phyloP scores from a whole-genome alignment of 2,797 vertebrate genomes.

The Thalassophryne amazonica region DNA sequence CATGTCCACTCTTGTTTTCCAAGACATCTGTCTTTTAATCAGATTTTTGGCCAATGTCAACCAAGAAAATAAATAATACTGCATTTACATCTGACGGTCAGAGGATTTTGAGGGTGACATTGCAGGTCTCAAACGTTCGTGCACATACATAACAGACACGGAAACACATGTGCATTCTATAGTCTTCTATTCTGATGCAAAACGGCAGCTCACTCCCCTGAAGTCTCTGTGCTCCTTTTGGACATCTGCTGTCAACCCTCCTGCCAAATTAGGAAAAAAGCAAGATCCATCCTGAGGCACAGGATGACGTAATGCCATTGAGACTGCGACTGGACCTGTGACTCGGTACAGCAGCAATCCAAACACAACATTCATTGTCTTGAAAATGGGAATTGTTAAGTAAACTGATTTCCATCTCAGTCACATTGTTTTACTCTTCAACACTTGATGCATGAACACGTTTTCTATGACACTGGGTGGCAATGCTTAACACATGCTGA shows the following conservation, averaged over 20 bases:
- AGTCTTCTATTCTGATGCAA: conserved; percentile 48
- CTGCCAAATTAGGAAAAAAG: conserved; percentile 43
- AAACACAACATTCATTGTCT: conserved; percentile 3
- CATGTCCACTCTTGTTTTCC: conserved; percentile 53
- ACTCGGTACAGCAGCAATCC: conserved; percentile 18
- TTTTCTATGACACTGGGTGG: background rate
- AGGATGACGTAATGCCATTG: conserved; percentile 66
- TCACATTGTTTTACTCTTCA: background rate
- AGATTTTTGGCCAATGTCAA: conserved; percentile 63
- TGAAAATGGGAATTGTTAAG: background rate
- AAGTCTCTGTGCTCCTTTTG: conserved; percentile 61
- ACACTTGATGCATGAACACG: background rate
- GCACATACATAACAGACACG: background rate
- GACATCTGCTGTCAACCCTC: conserved; percentile 54
- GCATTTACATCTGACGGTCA: conserved; percentile 34
- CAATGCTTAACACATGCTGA: conserved; percentile 4
- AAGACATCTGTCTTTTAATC: conserved; percentile 55
- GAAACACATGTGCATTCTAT: conserved; percentile 1
- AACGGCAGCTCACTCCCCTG: conserved; percentile 62
- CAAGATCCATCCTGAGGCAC: conserved; percentile 53
- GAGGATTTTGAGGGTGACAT: conserved; percentile 45
- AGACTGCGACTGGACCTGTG: conserved; percentile 24
- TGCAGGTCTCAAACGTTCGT: conserved; percentile 31
- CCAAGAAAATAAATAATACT: conserved; percentile 56
- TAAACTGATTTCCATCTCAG: background rate